Conservation (phyloP, 1,140 invertebrate genomes). For the Saccostrea echinata region DNA sequence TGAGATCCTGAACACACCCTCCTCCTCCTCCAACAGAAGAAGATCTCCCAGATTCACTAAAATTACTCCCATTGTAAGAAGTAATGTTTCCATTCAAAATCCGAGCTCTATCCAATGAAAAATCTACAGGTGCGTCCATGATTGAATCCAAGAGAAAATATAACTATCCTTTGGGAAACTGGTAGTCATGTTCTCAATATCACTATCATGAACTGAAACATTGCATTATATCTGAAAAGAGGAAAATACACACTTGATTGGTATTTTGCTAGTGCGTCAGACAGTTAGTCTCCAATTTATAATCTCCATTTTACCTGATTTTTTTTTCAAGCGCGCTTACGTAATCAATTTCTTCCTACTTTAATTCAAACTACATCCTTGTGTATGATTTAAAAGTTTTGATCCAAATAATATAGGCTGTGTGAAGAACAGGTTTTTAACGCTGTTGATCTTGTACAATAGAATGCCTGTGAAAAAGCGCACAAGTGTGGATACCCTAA, state of each 20-base stretch:
- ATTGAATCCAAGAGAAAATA: slow-evolving; percentile 35
- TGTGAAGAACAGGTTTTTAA: neutral
- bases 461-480: slow-evolving; percentile 7
- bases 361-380: slow-evolving; percentile 35
- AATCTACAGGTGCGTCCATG: slow-evolving; percentile 55
- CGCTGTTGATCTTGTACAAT: neutral
- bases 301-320: slow-evolving; percentile 17
- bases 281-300: slow-evolving; percentile 4
- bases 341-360: slow-evolving; percentile 23
- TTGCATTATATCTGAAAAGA: slow-evolving; percentile 17
- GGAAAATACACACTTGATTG: neutral
- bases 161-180: slow-evolving; percentile 3
- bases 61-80: slow-evolving; percentile 48
- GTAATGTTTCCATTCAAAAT: slow-evolving; percentile 44
- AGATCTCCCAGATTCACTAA: slow-evolving; percentile 18
- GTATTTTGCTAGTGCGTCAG: slow-evolving; percentile 17
- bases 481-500: slow-evolving; percentile 4
- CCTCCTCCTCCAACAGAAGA: slow-evolving; percentile 22
- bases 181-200: slow-evolving; percentile 18
- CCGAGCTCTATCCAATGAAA: slow-evolving; percentile 49
- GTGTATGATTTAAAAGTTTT: neutral
- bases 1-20: slow-evolving; percentile 37
- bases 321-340: slow-evolving; percentile 9
- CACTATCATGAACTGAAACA: slow-evolving; percentile 18
- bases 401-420: neutral